Percentiles rank a stretch among this genome's conserved stretches.
Conservation (phyloP, 2,797 vertebrate species). For the Pteronotus mesoamericanus region DNA sequence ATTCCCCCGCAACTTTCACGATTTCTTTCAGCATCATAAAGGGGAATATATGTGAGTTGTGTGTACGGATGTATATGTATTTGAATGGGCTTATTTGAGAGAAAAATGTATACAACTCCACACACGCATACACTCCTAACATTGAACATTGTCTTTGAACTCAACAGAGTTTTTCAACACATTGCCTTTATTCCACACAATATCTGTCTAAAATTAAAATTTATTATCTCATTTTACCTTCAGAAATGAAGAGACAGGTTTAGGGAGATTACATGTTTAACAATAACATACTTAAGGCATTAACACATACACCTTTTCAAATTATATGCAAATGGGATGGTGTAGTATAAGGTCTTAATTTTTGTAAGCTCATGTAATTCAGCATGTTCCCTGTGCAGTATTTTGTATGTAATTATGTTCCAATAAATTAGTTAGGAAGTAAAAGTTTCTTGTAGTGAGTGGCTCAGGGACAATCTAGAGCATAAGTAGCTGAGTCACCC, state of each 20-base stretch:
- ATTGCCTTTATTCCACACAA: neutral
- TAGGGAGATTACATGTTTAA: neutral
- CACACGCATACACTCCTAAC: neutral
- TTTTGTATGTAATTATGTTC: neutral
- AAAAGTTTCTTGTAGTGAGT: neutral
- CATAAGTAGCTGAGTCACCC: neutral
- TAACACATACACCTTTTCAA: neutral
- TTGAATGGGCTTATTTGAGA: neutral
- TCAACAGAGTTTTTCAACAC: neutral
- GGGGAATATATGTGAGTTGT: neutral
- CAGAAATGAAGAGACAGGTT: neutral
- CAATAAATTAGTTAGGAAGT: neutral
- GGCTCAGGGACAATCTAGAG: neutral
- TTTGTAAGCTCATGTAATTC: neutral
- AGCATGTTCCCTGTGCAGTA: neutral
- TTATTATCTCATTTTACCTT: neutral
- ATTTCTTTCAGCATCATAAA: neutral
- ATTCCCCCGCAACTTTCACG: neutral
- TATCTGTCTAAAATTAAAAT: neutral
- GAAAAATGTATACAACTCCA: neutral
- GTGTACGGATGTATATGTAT: neutral
- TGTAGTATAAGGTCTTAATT: neutral
- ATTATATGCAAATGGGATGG: neutral
- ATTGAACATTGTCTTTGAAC: neutral
- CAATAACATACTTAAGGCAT: neutral